Evolutionary conservation across 2,888 invertebrate species (phyloP).

Genomic region (Gymnoscelis rufifasciata): DNA sequence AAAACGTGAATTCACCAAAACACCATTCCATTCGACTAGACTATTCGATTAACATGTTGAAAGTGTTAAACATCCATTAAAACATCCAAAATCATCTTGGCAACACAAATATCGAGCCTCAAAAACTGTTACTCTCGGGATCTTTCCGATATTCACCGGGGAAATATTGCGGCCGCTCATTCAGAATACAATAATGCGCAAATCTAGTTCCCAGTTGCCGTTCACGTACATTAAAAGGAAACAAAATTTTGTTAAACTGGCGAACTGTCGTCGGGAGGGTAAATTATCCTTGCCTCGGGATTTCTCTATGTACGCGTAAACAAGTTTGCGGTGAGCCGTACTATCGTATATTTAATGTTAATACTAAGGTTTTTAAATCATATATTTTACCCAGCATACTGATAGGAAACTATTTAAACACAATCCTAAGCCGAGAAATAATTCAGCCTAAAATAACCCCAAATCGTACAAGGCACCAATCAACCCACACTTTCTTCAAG

Average conservation of each 20-base stretch:
- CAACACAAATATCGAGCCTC: constrained; percentile 49
- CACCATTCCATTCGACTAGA: not conserved
- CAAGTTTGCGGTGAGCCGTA: no score
- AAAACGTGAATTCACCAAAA: not conserved
- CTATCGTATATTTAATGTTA: no score
- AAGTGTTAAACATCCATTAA: constrained; percentile 50
- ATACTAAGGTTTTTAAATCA: no score
- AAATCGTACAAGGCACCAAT: no score
- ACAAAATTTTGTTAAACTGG: constrained; percentile 27
- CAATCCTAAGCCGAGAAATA: no score
- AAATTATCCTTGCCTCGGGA: constrained; percentile 24
- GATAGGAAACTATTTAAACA: no score
- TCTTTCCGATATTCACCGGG: constrained; percentile 51
- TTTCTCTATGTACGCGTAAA: constrained; percentile 22
- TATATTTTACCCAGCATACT: no score
- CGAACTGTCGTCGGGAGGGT: constrained; percentile 18
- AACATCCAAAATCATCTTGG: constrained; percentile 45
- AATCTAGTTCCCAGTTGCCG: constrained; percentile 36
- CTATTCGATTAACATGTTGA: constrained; percentile 1
- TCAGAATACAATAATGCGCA: constrained; percentile 47
- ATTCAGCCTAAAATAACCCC: no score
- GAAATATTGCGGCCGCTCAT: constrained; percentile 51
- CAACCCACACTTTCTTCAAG: no score
- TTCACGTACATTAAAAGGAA: constrained; percentile 35
- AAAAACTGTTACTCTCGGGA: constrained; percentile 55